A percentile compares a stretch with the other conserved stretches of the same genome.
Evolutionary conservation across 2,797 vertebrate species (phyloP).

Genomic region (Sphaeramia orbicularis): DNA sequence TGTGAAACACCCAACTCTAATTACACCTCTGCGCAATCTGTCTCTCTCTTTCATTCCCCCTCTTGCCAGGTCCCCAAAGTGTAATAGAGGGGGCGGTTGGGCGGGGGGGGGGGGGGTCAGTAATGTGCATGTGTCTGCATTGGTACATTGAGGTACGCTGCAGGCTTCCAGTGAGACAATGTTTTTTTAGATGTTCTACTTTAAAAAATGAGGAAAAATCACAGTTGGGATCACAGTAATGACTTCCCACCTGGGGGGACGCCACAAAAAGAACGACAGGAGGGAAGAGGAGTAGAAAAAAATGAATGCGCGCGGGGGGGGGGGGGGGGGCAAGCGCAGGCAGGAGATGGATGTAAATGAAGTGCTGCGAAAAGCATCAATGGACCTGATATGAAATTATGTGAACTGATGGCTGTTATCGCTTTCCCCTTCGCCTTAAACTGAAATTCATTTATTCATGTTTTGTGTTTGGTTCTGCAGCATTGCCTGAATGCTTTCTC

Average conservation of each 20-base stretch:
- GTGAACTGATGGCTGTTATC: constrained; percentile 29
- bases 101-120: no score
- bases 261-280: constrained; percentile 34
- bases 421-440: constrained; percentile 14
- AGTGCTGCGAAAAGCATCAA: constrained; percentile 20
- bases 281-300: background rate
- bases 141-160: constrained; percentile 27
- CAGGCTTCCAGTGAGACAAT: constrained; percentile 33
- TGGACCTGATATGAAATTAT: constrained; percentile 17
- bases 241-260: constrained; percentile 44
- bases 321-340: constrained; percentile 32
- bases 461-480: constrained; percentile 12
- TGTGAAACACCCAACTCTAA: constrained; percentile 45
- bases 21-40: constrained; percentile 49
- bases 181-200: constrained; percentile 48
- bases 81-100: no score
- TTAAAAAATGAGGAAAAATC: constrained; percentile 54
- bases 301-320: background rate
- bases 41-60: constrained; percentile 33
- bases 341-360: constrained; percentile 26
- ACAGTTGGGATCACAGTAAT: constrained; percentile 51
- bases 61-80: constrained; percentile 25
- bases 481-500: background rate
- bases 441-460: constrained; percentile 15
- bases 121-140: constrained; percentile 39